These are phyloP conservation scores for Centropus unirufus DNA, from an alignment of 2,113 vertebrate genomes.

Conservation along the genomic window DNA sequence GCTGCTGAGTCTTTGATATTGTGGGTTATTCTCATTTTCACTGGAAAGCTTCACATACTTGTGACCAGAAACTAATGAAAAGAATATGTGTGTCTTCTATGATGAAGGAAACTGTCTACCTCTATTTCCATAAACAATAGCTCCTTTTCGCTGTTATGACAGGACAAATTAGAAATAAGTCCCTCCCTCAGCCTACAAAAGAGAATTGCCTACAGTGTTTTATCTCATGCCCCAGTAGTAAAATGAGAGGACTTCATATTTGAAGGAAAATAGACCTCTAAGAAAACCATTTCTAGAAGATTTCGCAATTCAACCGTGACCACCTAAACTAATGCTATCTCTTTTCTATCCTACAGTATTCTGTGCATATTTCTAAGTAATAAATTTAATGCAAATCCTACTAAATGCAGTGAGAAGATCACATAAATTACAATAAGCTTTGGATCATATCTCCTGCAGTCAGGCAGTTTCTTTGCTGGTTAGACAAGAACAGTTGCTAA, in stretches of 20 bases:
- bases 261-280: not conserved
- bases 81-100: not conserved
- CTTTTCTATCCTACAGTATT: not conserved
- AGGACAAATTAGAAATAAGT: not conserved
- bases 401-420: not conserved
- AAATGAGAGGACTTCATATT: not conserved
- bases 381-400: constrained; percentile 35
- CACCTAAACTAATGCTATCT: not conserved
- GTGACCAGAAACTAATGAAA: not conserved
- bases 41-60: not conserved
- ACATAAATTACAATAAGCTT: not conserved
- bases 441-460: not conserved
- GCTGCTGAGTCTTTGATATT: not conserved
- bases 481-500: not conserved
- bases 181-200: not conserved
- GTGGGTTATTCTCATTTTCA: not conserved
- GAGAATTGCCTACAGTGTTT: not conserved
- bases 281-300: not conserved
- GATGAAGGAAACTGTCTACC: not conserved
- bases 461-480: not conserved
- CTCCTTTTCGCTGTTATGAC: not conserved
- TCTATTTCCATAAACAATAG: not conserved
- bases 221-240: not conserved
- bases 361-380: not conserved
- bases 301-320: not conserved